phyloP scores from a whole-genome alignment of 2,113 vertebrate genomes.

The Prietella phreatophila region DNA sequence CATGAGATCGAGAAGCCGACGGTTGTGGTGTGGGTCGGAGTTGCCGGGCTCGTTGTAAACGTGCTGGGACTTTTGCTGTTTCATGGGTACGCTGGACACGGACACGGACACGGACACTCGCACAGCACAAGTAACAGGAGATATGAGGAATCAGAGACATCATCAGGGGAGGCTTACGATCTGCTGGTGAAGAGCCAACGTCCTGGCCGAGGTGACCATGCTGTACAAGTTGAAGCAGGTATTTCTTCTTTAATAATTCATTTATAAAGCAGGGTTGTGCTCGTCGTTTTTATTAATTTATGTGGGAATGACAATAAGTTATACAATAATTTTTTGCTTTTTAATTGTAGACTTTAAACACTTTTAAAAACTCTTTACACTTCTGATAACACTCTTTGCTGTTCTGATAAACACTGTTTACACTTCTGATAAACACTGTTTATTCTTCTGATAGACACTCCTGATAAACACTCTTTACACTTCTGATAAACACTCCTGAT shows the following conservation, averaged over 20 bases:
- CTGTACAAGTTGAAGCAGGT: conserved; percentile 38
- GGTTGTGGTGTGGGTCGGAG: conserved; percentile 75
- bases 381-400: neutral
- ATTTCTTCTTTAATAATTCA: neutral
- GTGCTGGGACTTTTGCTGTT: conserved; percentile 82
- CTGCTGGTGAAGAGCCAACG: conserved; percentile 72
- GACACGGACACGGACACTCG: conserved; percentile 56
- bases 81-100: conserved; percentile 72
- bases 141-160: conserved; percentile 47
- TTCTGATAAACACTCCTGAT: neutral
- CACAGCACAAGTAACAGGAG: conserved; percentile 23
- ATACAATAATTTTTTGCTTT: neutral
- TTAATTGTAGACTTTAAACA: neutral
- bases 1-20: conserved; percentile 81
- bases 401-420: neutral
- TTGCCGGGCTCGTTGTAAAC: conserved; percentile 79
- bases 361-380: neutral
- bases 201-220: conserved; percentile 1
- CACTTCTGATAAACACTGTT: neutral
- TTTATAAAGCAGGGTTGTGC: neutral
- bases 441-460: neutral
- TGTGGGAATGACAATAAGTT: neutral
- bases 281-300: neutral
- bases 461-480: neutral
- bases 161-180: conserved; percentile 75